phyloP scores from a whole-genome alignment of 1,140 invertebrate genomes.

The Carcinoscorpius rotundicauda region DNA sequence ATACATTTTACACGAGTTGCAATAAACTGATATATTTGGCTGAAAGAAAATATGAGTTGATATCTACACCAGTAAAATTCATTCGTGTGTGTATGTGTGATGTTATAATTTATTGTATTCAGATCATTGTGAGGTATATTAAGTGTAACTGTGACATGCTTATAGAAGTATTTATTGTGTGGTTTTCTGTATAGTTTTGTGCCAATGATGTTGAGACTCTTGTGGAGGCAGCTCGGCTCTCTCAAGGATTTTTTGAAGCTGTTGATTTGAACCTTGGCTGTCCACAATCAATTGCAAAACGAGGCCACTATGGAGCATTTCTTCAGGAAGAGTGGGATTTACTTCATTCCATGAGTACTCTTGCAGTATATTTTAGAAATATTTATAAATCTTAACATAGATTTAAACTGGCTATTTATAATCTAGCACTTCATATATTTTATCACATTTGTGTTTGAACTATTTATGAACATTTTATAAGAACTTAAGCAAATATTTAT shows the following conservation, averaged over 20 bases:
- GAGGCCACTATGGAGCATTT: constrained; percentile 58
- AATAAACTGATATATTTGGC: too few species aligned
- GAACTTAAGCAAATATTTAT: too few species aligned
- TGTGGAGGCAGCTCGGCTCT: constrained; percentile 71
- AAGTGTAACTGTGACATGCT: constrained; percentile 7
- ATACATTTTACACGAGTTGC: too few species aligned
- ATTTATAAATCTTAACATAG: constrained; percentile 6
- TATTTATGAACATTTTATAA: too few species aligned
- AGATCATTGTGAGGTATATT: too few species aligned
- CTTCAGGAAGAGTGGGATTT: constrained; percentile 92
- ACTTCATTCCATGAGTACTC: constrained; percentile 47
- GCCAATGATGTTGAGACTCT: constrained; percentile 85
- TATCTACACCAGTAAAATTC: too few species aligned
- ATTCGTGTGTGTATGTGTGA: too few species aligned
- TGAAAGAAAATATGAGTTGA: too few species aligned
- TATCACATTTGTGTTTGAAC: neutral
- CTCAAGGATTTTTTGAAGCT: constrained; percentile 79
- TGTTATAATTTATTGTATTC: too few species aligned
- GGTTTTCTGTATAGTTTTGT: constrained; percentile 64
- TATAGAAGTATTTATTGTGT: constrained; percentile 7
- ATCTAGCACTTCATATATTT: constrained; percentile 6
- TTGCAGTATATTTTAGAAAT: neutral
- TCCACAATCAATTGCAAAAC: constrained; percentile 42
- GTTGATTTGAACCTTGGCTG: constrained; percentile 89
- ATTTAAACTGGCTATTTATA: too few species aligned